Evolutionary conservation across 1,140 invertebrate species (phyloP).

Genomic region (Aphaenogaster ashmeadi): DNA sequence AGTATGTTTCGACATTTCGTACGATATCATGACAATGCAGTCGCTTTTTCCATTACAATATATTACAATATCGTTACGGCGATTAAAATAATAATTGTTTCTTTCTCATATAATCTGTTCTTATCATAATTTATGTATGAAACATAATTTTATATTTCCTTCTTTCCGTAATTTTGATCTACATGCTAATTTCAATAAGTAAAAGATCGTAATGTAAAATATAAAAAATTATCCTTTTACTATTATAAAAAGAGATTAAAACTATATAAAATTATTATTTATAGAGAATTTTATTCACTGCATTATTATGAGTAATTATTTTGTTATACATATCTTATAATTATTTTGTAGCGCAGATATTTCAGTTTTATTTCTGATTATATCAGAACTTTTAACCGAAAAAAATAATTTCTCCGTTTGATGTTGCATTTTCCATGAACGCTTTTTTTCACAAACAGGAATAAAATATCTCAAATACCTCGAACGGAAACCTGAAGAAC

Average conservation of each 20-base stretch:
- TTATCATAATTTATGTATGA: not conserved
- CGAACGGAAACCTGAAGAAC: not conserved
- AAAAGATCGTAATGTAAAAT: not conserved
- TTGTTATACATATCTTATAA: not conserved
- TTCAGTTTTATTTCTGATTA: not conserved
- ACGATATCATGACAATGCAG: not conserved
- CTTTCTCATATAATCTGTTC: not conserved
- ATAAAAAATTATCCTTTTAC: not conserved
- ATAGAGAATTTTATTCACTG: not conserved
- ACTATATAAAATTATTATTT: not conserved
- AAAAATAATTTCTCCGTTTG: not conserved
- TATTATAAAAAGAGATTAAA: not conserved
- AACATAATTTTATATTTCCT: conserved; percentile 5
- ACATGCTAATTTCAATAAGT: not conserved
- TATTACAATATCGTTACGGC: not conserved
- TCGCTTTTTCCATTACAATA: not conserved
- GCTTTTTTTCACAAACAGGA: conserved; percentile 26
- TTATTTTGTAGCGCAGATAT: not conserved
- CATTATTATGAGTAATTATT: not conserved
- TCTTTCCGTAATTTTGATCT: not conserved
- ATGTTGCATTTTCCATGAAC: not conserved
- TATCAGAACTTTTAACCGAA: not conserved
- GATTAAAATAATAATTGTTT: conserved; percentile 7
- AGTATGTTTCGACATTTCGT: not conserved
- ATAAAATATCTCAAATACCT: conserved; percentile 35